These are phyloP conservation scores for Mycalesis mineus DNA, from an alignment of 2,888 invertebrate species.

Conservation along the genomic window DNA sequence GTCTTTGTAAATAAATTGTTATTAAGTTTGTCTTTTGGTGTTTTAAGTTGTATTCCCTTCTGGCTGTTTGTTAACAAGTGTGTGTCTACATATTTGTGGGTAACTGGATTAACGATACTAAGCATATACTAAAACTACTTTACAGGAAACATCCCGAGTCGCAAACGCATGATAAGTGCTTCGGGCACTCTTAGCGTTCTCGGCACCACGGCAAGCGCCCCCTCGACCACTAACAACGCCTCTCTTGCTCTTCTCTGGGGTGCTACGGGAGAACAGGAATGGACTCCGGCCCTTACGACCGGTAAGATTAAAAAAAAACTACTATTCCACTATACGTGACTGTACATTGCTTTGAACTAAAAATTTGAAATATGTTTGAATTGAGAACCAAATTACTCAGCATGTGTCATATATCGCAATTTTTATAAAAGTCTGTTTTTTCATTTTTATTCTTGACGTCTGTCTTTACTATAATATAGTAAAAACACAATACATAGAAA, in stretches of 20 bases:
- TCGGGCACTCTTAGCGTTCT: slow-evolving; percentile 45
- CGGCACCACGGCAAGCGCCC: slow-evolving; percentile 38
- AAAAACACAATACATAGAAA: no score
- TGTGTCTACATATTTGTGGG: no score
- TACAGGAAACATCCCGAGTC: slow-evolving; percentile 60
- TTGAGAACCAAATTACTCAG: no score
- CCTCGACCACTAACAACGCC: slow-evolving; percentile 67
- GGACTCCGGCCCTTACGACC: slow-evolving; percentile 97
- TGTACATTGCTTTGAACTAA: background rate
- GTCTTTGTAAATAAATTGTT: no score
- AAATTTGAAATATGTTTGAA: no score
- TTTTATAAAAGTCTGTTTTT: background rate
- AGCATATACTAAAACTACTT: background rate
- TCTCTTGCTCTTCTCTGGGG: slow-evolving; percentile 90
- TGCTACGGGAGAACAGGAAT: slow-evolving; percentile 97
- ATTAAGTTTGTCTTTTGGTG: no score
- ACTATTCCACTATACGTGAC: background rate
- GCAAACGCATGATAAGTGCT: slow-evolving; percentile 66
- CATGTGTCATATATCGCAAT: no score
- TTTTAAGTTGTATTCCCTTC: no score
- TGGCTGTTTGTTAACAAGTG: no score
- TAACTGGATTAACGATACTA: no score
- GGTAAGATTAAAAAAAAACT: slow-evolving; percentile 71
- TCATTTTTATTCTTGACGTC: background rate
- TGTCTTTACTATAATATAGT: no score